Evolutionary conservation across 1,140 invertebrate species (phyloP).

Genomic region (Trichonephila clavata): DNA sequence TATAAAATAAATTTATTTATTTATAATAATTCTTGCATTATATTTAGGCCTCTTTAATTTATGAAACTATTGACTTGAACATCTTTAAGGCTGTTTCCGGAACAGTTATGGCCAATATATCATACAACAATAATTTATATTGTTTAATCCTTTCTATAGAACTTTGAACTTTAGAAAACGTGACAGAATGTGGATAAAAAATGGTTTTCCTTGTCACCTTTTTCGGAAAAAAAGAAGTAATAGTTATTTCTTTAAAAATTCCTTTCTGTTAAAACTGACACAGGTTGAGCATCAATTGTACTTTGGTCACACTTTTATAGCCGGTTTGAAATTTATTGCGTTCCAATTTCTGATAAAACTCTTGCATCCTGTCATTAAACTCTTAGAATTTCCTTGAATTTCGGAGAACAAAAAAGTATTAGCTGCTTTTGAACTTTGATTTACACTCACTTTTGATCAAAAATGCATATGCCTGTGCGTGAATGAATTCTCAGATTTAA

Average conservation of each 20-base stretch:
- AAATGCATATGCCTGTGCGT: neutral
- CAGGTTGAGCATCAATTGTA: slow-evolving; percentile 5
- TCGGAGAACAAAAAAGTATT: neutral
- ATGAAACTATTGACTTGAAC: too few species aligned
- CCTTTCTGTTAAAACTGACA: neutral
- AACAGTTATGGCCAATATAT: too few species aligned
- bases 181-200: neutral
- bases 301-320: slow-evolving; percentile 18
- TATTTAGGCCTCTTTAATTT: too few species aligned
- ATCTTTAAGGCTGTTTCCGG: too few species aligned
- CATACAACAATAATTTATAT: too few species aligned
- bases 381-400: neutral
- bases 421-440: slow-evolving; percentile 21
- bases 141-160: neutral
- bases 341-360: slow-evolving; percentile 30
- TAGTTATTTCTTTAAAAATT: neutral
- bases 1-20: too few species aligned
- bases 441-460: neutral
- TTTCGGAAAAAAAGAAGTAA: neutral
- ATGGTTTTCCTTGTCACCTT: neutral
- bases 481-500: neutral
- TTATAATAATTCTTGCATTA: too few species aligned
- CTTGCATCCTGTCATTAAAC: slow-evolving; percentile 1
- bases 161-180: slow-evolving; percentile 6
- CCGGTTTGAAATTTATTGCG: slow-evolving; percentile 17